A percentile compares a stretch with the other conserved stretches of the same genome.
These are phyloP conservation scores for Tetrao urogallus DNA, from an alignment of 2,113 vertebrate species.

Conservation along the genomic window DNA sequence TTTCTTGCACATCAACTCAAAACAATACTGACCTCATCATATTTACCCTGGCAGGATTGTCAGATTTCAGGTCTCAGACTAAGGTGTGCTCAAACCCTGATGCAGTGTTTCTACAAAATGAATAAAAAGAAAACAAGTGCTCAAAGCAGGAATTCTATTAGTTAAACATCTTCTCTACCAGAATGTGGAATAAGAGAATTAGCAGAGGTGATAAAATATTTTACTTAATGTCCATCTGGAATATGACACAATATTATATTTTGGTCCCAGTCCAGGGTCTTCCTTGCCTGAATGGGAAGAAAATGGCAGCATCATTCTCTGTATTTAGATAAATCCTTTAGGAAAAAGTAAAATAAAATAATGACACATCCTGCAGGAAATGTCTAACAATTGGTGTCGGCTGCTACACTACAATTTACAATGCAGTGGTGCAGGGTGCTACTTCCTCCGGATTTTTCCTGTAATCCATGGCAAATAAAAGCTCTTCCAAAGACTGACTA, in stretches of 20 bases:
- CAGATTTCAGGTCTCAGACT: neutral
- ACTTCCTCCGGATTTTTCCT: neutral
- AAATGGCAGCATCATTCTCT: neutral
- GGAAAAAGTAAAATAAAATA: neutral
- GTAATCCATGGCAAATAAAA: neutral
- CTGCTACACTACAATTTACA: neutral
- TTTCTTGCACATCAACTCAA: neutral
- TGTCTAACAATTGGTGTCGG: neutral
- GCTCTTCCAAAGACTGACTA: neutral
- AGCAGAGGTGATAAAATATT: neutral
- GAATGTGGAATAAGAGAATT: neutral
- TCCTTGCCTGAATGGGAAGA: neutral
- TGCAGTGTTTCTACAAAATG: neutral
- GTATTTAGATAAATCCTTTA: neutral
- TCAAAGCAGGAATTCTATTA: neutral
- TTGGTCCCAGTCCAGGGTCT: neutral
- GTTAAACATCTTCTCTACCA: neutral
- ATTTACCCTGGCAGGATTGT: neutral
- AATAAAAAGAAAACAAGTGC: neutral
- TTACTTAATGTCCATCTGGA: neutral
- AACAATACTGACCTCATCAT: neutral
- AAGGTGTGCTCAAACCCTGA: neutral
- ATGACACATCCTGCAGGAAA: neutral
- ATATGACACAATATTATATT: neutral
- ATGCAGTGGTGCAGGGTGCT: neutral